phyloP scores from a whole-genome alignment of 2,888 invertebrate genomes.

The Heliconius erato region DNA sequence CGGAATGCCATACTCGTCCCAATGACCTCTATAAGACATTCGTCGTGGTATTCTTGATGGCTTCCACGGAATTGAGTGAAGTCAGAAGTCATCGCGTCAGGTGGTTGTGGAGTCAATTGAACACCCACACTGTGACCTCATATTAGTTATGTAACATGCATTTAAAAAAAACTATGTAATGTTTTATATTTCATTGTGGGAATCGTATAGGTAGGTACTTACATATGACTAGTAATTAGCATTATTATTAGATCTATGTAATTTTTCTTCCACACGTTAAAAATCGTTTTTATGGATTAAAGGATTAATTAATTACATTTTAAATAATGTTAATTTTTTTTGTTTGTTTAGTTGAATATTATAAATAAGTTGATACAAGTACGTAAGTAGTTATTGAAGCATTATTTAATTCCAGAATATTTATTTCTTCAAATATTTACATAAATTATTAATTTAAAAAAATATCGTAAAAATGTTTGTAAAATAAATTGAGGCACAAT shows the following conservation, averaged over 20 bases:
- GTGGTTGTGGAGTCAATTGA: slow-evolving; percentile 55
- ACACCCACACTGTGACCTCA: slow-evolving; percentile 55
- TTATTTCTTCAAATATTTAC: too few species aligned
- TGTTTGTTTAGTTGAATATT: too few species aligned
- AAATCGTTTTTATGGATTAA: too few species aligned
- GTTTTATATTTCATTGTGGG: slow-evolving; percentile 21
- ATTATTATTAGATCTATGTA: not conserved
- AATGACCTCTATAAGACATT: slow-evolving; percentile 24
- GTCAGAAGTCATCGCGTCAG: slow-evolving; percentile 69
- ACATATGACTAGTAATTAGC: not conserved
- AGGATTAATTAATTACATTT: not conserved
- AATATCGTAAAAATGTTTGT: not conserved
- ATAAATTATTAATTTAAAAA: too few species aligned
- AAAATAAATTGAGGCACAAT: not conserved
- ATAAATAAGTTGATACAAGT: too few species aligned
- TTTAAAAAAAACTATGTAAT: not conserved
- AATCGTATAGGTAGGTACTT: not conserved
- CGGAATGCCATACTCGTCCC: slow-evolving; percentile 30
- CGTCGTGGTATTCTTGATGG: slow-evolving; percentile 30
- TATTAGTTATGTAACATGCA: slow-evolving; percentile 41
- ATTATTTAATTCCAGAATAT: too few species aligned
- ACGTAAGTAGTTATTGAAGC: too few species aligned
- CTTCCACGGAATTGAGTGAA: slow-evolving; percentile 47
- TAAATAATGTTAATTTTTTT: not conserved
- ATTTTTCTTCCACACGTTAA: not conserved